Evolutionary conservation across 2,888 invertebrate genomes (phyloP), one percentile per base, ranked within the genome.

Genomic region (Drosophila paranaensis): DNA sequence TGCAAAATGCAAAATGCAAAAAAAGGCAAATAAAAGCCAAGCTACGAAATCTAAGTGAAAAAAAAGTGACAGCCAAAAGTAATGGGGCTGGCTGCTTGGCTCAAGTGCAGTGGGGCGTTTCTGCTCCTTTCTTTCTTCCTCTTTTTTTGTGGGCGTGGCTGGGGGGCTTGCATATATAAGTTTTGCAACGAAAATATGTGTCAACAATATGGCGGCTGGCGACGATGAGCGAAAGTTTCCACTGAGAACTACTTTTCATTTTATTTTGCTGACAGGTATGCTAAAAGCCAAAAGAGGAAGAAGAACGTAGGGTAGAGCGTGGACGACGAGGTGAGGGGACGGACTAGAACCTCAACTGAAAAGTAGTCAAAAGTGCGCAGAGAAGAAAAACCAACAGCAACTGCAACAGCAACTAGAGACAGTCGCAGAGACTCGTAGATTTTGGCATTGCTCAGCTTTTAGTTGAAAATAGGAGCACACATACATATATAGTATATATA

Each of bases 241-340:
- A 73, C 74, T 80, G 74, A 79, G 54, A 89, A 80, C 87, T 90
- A 84, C 78, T 90, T 90, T 90, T 82, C 88, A 89, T 87, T 87
- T 88, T 83, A 87, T 83, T 79, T 71, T 70, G 76, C 81, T 88
- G 88, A 88, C 88, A 88, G 89, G 88, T 90, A 88, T 79, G 89
- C 84, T 86, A 83, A 88, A 78, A 87, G 87, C 86, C 71, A 89
- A 89, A 81, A 77, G 48, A 1, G 48, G 48, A 33, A 82, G 74
- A 69, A 65, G 58, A 46, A 30, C 37, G 45, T 27, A 48, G 43
- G 27, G 27, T 2, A 27, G 27, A 27, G 27, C 1, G 20, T 20
- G 20, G 20, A 20, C 20, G 27, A 27, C 6, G 20, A 20, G 20
- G 20, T 27, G 27, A 27, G n/a, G 16, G 39, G n/a, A 1, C 3